A percentile compares a stretch with the other conserved stretches of the same genome.
Evolutionary conservation across 2,113 vertebrate genomes (phyloP).

Genomic region (Vireo altiloquus): DNA sequence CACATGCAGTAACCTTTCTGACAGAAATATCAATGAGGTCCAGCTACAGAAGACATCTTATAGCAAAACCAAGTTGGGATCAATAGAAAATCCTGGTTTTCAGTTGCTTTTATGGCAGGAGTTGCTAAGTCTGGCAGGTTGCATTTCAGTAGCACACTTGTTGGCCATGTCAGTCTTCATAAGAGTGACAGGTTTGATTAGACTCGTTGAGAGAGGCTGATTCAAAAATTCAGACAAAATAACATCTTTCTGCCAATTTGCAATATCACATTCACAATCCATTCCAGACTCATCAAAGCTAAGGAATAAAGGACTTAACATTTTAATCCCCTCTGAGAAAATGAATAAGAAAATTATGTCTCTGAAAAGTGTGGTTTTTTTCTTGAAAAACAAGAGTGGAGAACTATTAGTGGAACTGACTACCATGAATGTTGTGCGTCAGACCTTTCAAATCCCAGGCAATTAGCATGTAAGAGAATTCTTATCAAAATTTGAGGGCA

Average conservation of each 20-base stretch:
- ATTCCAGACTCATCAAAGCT: conserved; percentile 5
- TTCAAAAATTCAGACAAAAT: conserved; percentile 22
- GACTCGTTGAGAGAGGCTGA: conserved; percentile 3
- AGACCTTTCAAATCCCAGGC: neutral
- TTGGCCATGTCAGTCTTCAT: conserved; percentile 51
- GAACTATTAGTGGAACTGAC: neutral
- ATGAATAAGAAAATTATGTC: conserved; percentile 26
- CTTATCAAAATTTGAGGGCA: neutral
- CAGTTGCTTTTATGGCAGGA: neutral
- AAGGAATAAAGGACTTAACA: conserved; percentile 27
- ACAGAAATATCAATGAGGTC: neutral
- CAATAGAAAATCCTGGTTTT: conserved; percentile 35
- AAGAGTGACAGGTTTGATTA: conserved; percentile 50
- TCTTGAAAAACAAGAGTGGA: neutral
- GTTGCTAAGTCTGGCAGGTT: conserved; percentile 22
- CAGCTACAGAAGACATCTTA: neutral
- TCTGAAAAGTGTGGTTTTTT: neutral
- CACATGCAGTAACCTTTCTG: neutral
- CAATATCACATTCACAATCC: neutral
- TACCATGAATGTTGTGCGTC: neutral
- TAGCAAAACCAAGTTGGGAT: neutral
- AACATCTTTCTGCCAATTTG: conserved; percentile 33
- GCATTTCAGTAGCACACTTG: conserved; percentile 34
- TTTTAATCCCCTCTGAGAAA: conserved; percentile 35
- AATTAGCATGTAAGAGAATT: neutral